Evolutionary conservation across 2,797 vertebrate genomes (phyloP), one percentile per base, ranked within the genome.

Genomic region (Novumbra hubbsi): DNA sequence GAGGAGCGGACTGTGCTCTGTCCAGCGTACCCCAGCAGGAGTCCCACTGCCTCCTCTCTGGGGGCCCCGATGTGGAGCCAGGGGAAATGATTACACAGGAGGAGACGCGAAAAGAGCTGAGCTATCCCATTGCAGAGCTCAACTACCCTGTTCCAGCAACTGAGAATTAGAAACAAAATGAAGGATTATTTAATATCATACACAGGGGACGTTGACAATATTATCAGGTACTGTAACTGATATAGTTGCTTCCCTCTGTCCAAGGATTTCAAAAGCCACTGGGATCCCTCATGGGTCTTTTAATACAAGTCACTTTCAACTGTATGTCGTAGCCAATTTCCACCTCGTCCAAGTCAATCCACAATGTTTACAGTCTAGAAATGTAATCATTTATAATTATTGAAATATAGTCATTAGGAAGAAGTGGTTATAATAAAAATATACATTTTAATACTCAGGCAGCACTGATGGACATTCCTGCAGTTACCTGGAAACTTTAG

Each of bases 121-220:
- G 71, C 62, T 81, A 86, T 71, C 85, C 87, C 15, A 73, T 88
- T 30, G 85, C 85, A 9, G 87, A 78, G 32, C 32, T 34, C 32
- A 34, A 34, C 32, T 34, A 34, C 5, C 32, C 32, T 34, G 32
- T 16, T 82, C 84, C 3, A 74, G 82, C 70, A 86, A 87, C 70
- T 87, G 83, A 87, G 14, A 68, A 48, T 14, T 32, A 64, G 28
- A 32, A 24, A 8, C 0, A 24, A 30, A 63, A 63, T 14, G 2
- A 14, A 63, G 62, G 24, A 4, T 27, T 30, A 55, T 24, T 57
- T 2, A 57, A 24, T 57, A 57, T 24, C 55, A 57, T 3, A 12
- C 9, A 24, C 8, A 57, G 9, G 8, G 8, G 0, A 57, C 9
- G 55, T 7, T 4, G 21, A 12, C 55, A 8, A 9, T 1, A 57